These are phyloP conservation scores for Microcebus lehilahytsara DNA, from an alignment of 2,113 vertebrate genomes.

Conservation along the genomic window DNA sequence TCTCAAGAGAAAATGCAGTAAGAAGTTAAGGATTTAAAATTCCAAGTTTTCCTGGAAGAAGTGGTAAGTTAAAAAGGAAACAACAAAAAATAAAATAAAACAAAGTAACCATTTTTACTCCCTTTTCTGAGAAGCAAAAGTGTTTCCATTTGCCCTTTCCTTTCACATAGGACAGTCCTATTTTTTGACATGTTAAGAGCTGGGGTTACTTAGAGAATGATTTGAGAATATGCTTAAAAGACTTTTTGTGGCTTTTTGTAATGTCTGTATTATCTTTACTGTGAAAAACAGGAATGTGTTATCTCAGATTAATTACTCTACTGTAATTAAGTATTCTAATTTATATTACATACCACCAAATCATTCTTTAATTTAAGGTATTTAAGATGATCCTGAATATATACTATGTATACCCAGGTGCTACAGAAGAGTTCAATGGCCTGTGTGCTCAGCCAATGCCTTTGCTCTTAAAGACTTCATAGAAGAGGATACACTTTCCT, in stretches of 20 bases:
- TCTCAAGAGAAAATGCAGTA: conserved; percentile 1
- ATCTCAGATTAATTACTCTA: not conserved
- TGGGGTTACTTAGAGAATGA: not conserved
- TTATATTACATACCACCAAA: not conserved
- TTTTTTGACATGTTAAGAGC: not conserved
- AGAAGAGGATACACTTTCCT: not conserved
- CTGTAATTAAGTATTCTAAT: not conserved
- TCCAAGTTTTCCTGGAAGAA: not conserved
- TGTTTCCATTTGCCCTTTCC: not conserved
- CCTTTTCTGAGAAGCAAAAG: not conserved
- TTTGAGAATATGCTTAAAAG: not conserved
- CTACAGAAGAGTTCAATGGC: not conserved
- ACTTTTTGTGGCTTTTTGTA: not conserved
- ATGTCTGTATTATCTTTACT: not conserved
- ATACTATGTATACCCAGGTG: not conserved
- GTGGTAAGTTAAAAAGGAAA: too few species aligned
- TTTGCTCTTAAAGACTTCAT: not conserved
- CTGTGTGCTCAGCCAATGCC: not conserved
- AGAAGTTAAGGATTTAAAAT: not conserved
- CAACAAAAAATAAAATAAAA: too few species aligned
- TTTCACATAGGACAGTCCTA: not conserved
- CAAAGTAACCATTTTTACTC: not conserved
- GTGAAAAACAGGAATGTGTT: not conserved
- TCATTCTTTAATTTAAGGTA: not conserved
- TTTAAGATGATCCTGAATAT: not conserved